Evolutionary conservation across 1,140 invertebrate species (phyloP).

Genomic region (Lasioglossum baleicum): DNA sequence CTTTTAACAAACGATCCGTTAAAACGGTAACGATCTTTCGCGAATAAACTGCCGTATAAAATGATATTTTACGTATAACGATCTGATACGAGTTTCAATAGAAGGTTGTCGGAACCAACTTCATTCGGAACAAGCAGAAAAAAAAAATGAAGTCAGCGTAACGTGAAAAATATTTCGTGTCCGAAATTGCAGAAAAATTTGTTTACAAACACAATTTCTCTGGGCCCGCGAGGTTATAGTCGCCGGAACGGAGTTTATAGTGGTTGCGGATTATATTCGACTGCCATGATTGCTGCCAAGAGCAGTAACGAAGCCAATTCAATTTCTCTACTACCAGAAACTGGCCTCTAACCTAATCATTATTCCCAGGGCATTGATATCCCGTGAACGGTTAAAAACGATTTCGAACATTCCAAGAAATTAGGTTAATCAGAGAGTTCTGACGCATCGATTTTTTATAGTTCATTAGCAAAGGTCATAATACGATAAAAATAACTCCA

Average conservation of each 20-base stretch:
- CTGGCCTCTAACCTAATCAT: constrained; percentile 35
- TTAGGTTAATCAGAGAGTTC: no score
- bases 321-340: constrained; percentile 46
- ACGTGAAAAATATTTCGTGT: background rate
- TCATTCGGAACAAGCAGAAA: background rate
- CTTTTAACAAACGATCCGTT: no score
- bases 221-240: constrained; percentile 3
- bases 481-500: no score
- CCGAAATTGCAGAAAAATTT: constrained; percentile 28
- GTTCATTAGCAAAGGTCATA: no score
- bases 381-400: background rate
- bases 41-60: background rate
- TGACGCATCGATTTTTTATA: no score
- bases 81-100: background rate
- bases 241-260: constrained; percentile 32
- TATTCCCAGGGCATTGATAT: constrained; percentile 33
- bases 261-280: constrained; percentile 35
- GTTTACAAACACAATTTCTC: constrained; percentile 48
- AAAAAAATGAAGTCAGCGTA: background rate
- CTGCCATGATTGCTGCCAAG: constrained; percentile 38
- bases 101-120: background rate
- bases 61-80: background rate
- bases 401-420: background rate
- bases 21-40: background rate
- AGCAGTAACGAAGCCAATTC: constrained; percentile 49